phyloP scores from a whole-genome alignment of 2,797 vertebrate genomes.

The Gephyroberyx darwinii region DNA sequence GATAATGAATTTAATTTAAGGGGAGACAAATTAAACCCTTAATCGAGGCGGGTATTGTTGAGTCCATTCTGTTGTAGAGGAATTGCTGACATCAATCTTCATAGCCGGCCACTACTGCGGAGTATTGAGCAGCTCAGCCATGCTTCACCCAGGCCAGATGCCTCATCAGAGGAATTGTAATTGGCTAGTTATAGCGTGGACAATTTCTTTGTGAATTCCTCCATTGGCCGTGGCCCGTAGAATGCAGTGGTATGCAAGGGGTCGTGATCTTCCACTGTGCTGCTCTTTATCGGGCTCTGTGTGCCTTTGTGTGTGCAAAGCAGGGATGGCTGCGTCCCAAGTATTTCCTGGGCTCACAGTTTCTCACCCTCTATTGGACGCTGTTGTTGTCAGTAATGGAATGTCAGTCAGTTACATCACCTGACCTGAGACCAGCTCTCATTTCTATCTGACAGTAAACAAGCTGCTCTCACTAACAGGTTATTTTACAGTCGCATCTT shows the following conservation, averaged over 20 bases:
- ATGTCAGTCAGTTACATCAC: conserved; percentile 52
- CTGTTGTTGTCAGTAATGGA: conserved; percentile 42
- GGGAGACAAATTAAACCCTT: not conserved
- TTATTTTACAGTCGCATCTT: conserved; percentile 11
- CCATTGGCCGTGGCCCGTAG: conserved; percentile 46
- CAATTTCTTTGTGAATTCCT: conserved; percentile 58
- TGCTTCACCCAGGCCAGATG: conserved; percentile 16
- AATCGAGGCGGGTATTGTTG: conserved; percentile 17
- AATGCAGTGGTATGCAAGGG: conserved; percentile 66
- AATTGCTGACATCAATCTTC: conserved; percentile 47
- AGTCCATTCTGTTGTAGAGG: conserved; percentile 33
- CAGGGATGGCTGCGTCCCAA: conserved; percentile 9
- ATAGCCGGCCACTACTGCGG: conserved; percentile 6
- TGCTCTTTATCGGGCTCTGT: conserved; percentile 6
- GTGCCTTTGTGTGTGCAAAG: conserved; percentile 30
- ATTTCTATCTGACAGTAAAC: conserved; percentile 57
- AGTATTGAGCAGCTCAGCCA: conserved; percentile 30
- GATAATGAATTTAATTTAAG: conserved; percentile 15
- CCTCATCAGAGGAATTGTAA: conserved; percentile 51
- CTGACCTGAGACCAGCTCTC: conserved; percentile 43
- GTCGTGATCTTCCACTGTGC: conserved; percentile 59
- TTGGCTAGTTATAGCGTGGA: conserved; percentile 51
- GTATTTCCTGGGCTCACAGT: conserved; percentile 10
- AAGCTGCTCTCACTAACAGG: conserved; percentile 15
- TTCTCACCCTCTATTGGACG: conserved; percentile 28